Conservation (phyloP, 2,888 invertebrate species). For the Dasysyrphus albostriatus region DNA sequence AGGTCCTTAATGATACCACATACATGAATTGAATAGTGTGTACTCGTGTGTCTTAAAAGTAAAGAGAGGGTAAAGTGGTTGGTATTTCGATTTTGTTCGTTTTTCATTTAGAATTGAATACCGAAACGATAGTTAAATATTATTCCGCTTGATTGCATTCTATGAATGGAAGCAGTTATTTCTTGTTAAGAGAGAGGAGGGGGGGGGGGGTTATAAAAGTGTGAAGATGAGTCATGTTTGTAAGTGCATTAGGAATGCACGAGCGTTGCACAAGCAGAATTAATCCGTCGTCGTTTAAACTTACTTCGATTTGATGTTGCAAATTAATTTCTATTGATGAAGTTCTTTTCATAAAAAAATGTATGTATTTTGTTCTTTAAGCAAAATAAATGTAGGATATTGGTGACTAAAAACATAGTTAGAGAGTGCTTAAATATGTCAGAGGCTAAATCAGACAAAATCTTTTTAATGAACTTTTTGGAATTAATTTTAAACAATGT, state of each 20-base stretch:
- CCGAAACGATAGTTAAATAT: conserved; percentile 54
- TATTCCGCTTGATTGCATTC: conserved; percentile 67
- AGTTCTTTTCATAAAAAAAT: too few relatives aligned
- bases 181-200: too few relatives aligned
- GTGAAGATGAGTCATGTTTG: not conserved
- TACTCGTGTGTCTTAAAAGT: conserved; percentile 7
- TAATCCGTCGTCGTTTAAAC: conserved; percentile 1
- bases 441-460: too few relatives aligned
- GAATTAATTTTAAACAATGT: too few relatives aligned
- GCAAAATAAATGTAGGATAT: too few relatives aligned
- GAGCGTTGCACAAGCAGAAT: conserved; percentile 9
- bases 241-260: conserved; percentile 17
- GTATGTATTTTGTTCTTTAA: too few relatives aligned
- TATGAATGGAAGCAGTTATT: conserved; percentile 35
- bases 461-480: too few relatives aligned
- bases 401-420: too few relatives aligned
- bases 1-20: conserved; percentile 66
- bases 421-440: too few relatives aligned
- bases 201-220: not conserved
- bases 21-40: conserved; percentile 42
- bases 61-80: conserved; percentile 14
- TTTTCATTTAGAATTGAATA: not conserved
- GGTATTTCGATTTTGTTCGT: conserved; percentile 12
- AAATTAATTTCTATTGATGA: not conserved
- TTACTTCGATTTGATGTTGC: not conserved